Conservation (phyloP, 2,888 invertebrate genomes). For the Tenthredo livida region DNA sequence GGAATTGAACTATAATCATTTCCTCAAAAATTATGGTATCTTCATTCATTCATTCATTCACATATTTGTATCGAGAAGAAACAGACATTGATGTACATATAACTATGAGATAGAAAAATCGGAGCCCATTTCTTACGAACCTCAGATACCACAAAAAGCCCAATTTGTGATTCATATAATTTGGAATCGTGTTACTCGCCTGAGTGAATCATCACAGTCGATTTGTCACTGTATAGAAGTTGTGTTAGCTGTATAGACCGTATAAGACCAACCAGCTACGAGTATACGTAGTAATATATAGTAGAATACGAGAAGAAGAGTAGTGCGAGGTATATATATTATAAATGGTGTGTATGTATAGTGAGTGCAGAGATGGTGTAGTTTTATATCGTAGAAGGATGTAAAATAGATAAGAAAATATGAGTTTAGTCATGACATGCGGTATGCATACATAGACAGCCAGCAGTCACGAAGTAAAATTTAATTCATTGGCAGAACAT, state of each 20-base stretch:
- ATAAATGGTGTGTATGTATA: slow-evolving; percentile 16
- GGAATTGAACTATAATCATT: neutral
- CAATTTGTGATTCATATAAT: slow-evolving; percentile 23
- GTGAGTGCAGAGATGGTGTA: neutral
- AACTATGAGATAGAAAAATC: neutral
- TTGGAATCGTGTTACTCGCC: neutral
- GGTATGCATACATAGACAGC: too few species aligned
- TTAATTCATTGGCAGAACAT: neutral
- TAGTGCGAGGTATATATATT: neutral
- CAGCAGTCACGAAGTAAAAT: neutral
- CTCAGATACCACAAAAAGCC: neutral
- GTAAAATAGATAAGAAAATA: slow-evolving; percentile 32
- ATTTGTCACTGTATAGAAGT: slow-evolving; percentile 17
- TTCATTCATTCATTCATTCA: neutral
- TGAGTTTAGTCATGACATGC: neutral
- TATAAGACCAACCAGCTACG: neutral
- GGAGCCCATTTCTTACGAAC: neutral
- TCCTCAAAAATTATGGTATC: neutral
- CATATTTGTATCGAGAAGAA: neutral
- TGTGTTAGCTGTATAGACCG: neutral
- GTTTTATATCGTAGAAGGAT: slow-evolving; percentile 30
- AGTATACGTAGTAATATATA: neutral
- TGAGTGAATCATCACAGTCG: slow-evolving; percentile 31
- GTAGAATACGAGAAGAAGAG: neutral
- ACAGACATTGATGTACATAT: neutral